Percentiles rank a stretch among this genome's conserved stretches.
Conservation (phyloP, 2,797 vertebrate species). For the Etheostoma perlongum region DNA sequence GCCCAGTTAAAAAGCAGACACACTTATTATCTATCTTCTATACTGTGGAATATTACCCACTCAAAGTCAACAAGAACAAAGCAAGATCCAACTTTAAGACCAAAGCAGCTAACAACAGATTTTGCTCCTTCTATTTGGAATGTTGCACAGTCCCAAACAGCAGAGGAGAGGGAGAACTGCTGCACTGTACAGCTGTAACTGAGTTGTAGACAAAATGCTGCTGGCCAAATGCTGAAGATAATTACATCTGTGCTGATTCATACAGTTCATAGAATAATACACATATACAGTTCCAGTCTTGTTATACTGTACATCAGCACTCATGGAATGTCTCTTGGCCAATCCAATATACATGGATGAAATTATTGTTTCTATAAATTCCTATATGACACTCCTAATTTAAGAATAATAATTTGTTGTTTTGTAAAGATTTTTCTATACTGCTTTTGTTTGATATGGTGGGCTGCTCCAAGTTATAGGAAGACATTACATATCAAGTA, state of each 20-base stretch:
- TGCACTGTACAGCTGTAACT: constrained; percentile 12
- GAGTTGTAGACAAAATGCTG: constrained; percentile 16
- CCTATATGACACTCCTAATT: not conserved
- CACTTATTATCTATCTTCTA: constrained; percentile 64
- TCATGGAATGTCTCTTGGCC: not conserved
- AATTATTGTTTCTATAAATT: not conserved
- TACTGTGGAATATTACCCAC: constrained; percentile 50
- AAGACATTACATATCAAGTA: constrained; percentile 33
- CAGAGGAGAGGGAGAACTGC: not conserved
- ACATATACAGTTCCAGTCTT: constrained; percentile 4
- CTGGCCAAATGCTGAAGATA: constrained; percentile 20
- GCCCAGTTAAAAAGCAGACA: constrained; percentile 62
- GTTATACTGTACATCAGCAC: not conserved
- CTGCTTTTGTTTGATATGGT: constrained; percentile 19
- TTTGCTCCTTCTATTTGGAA: constrained; percentile 35
- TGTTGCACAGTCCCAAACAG: constrained; percentile 25
- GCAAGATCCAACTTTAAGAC: constrained; percentile 54
- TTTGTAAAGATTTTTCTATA: not conserved
- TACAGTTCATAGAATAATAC: constrained; percentile 2
- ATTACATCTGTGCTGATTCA: constrained; percentile 34
- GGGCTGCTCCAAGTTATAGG: constrained; percentile 1
- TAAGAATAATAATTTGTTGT: not conserved
- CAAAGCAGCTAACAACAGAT: constrained; percentile 40
- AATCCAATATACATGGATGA: constrained; percentile 12
- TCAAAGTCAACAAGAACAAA: constrained; percentile 71